phyloP scores from a whole-genome alignment of 2,113 vertebrate species.

The Melanerpes formicivorus region DNA sequence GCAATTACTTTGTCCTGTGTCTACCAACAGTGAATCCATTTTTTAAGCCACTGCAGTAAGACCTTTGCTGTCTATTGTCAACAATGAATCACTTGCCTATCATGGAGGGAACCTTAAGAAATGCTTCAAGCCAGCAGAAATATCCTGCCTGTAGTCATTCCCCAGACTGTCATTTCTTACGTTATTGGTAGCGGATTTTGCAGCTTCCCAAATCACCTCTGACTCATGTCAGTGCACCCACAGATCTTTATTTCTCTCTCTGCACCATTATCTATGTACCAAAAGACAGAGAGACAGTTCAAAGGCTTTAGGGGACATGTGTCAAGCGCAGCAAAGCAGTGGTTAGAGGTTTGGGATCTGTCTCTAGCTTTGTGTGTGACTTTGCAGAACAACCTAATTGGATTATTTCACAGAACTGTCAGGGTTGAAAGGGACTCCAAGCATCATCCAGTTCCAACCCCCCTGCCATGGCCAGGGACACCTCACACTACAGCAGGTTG shows the following conservation, averaged over 20 bases:
- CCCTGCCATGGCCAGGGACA: too few species aligned
- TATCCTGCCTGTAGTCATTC: not conserved
- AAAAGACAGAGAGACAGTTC: not conserved
- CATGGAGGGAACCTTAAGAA: not conserved
- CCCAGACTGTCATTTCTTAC: not conserved
- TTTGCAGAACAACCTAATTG: not conserved
- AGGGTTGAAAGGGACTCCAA: too few species aligned
- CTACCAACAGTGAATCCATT: not conserved
- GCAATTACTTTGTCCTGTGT: not conserved
- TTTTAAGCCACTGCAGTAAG: not conserved
- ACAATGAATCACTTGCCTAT: not conserved
- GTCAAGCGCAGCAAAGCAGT: not conserved
- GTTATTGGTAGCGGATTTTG: not conserved
- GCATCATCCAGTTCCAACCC: too few species aligned
- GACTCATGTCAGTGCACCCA: not conserved
- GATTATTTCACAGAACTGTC: not conserved
- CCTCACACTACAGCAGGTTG: too few species aligned
- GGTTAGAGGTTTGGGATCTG: not conserved
- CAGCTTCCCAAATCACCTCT: not conserved
- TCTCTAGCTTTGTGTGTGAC: not conserved
- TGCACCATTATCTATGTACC: not conserved
- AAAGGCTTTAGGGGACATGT: not conserved
- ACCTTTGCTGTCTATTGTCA: slow-evolving; percentile 2
- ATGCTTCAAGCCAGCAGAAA: not conserved
- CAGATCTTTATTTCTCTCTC: not conserved